Base-by-base conservation (phyloP, 2,113 vertebrate genomes). In the Xenus cinereus region DNA sequence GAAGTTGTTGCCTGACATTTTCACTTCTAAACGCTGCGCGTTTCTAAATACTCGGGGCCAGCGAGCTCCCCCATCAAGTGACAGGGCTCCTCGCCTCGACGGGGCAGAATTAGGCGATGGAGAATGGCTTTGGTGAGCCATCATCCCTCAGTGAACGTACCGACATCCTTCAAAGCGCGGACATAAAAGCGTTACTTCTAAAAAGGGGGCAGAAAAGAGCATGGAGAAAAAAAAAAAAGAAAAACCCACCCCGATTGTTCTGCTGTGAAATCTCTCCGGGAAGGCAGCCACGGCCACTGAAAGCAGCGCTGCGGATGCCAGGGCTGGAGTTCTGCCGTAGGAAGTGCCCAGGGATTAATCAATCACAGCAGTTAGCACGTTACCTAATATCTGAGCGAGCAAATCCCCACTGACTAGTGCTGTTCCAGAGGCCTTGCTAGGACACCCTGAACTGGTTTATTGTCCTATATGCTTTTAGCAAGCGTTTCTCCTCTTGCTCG, bases 391-490 rank as follows among this genome's bases (percentile, higher is more conserved):
- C 4, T 59, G 57, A 72, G 39, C 0, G 17, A 87, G 62, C 22
- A 75, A 75, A 96, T 89, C 53, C 71, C 84, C 75, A 12, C 89
- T 68, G 77, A 87, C 64, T 63, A 76, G 75, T 27, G 56, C 51
- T 7, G 5, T 56, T 71, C 35, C 68, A 54, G 50, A 84, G 73
- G 90, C 35, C 83, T 45, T 63, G 30, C 76, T 75, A 92, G 91
- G 76, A 78, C 91, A 90, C 75, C 1, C 0, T 93, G 85, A 95
- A 96, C 90, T 77, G 79, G 73, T 90, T 94, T 88, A 77, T 60
- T 83, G 57, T 71, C 76, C 75, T 80, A 46, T 22, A 59, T 63
- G 75, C 53, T 83, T 69, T 76, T 32, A 77, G 73, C 50, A 69
- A 91, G 45, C 5, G 30, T 15, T 60, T 80, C 68, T 79, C 46